Base-by-base conservation (phyloP, 2,797 vertebrate species). In the Botia almorhae region DNA sequence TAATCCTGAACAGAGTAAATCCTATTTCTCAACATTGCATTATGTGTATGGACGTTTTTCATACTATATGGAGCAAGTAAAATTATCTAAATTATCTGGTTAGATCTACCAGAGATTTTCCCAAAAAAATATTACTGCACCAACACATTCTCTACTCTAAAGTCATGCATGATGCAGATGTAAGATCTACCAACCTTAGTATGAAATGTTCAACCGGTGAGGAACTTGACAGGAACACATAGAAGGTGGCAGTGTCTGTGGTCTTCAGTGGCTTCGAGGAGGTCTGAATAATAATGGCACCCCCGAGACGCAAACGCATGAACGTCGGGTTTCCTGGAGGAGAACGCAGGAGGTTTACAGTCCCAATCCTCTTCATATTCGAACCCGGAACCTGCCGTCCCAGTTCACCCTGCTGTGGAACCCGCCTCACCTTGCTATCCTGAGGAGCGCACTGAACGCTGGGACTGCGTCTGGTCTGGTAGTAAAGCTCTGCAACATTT, bases 401-500 rank as follows among this genome's bases (percentile, higher is more conserved):
- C 17, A 81, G 43, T 13, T 80, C 63, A 16, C 61, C 85, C 79
- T 88, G 76, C 56, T 89, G 89, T 61, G 89, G 87, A 36, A 90
- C 90, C 0, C 90, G 74, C 58, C 91, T 87, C 48, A 89, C 88
- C 56, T 92, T 89, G 2, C 87, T 87, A 0, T 94, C 94, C 84
- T 95, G 95, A 5, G 91, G 93, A 33, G 78, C 69, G 21, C 97
- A 99, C 71, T 93, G 94, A 7, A 93, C 94, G 0, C 85, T 90
- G 53, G 85, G 87, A 65, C 90, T 92, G 60, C 87, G 83, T 26
- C 90, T 89, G 82, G 92, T 93, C 81, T 93, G 92, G 61, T 97
- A 98, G 87, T 99, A 98, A 2, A 99, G 93, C 82, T 98, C 96
- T 87, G 96, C 96, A 0, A 93, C 88, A 60, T 94, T 97, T 5